Percentiles rank a stretch among this genome's conserved stretches.
These are phyloP conservation scores for Spicauda simplicius DNA, from an alignment of 2,888 invertebrate genomes.

Conservation along the genomic window DNA sequence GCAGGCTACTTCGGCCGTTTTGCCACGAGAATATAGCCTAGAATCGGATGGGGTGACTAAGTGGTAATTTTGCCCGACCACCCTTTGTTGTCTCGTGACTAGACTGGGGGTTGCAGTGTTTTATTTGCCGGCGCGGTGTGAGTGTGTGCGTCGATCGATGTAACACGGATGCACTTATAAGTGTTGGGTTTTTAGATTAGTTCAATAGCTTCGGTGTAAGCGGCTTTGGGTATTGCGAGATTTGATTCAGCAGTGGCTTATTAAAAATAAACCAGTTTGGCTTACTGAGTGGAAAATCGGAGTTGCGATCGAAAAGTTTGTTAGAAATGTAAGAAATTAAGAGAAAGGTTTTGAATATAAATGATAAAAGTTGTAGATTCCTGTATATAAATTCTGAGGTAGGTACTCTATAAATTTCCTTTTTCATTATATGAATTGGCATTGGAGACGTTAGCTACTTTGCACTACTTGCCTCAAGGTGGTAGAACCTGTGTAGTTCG, in stretches of 20 bases:
- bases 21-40: conserved; percentile 39
- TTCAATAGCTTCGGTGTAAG: conserved; percentile 18
- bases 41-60: conserved; percentile 42
- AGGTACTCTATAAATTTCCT: too few species aligned
- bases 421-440: too few species aligned
- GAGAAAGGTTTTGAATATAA: too few species aligned
- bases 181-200: conserved; percentile 31
- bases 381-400: too few species aligned
- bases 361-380: too few species aligned
- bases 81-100: conserved; percentile 81
- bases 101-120: conserved; percentile 76
- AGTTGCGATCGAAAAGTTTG: neutral
- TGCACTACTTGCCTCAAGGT: too few species aligned
- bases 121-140: conserved; percentile 69
- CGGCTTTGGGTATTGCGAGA: conserved; percentile 9
- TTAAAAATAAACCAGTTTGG: neutral
- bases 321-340: neutral
- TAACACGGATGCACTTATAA: conserved; percentile 55
- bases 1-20: conserved; percentile 44
- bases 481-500: too few species aligned
- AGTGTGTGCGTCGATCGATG: conserved; percentile 49
- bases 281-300: neutral
- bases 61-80: conserved; percentile 57
- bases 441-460: too few species aligned
- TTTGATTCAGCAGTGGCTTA: conserved; percentile 10